Conservation (phyloP, 2,113 vertebrate genomes). For the Anguilla japonica region DNA sequence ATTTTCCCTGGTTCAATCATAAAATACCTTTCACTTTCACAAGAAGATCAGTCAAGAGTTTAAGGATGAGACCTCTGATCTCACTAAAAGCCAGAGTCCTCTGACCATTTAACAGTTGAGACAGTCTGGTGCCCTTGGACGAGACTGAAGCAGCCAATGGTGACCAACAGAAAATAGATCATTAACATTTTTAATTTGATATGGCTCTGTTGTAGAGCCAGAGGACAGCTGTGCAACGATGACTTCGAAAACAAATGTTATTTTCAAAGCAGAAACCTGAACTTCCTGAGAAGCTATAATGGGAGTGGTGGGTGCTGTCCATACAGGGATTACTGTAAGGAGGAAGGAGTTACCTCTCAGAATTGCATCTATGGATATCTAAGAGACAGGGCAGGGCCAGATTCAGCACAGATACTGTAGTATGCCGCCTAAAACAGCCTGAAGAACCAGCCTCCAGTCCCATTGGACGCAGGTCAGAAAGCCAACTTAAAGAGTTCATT, state of each 20-base stretch:
- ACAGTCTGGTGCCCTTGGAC: neutral
- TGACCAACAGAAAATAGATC: neutral
- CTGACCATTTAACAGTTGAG: neutral
- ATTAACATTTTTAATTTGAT: no score
- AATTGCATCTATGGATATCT: no score
- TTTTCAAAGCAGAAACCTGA: conserved; percentile 14
- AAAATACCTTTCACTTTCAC: neutral
- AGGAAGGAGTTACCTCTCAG: no score
- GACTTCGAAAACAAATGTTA: no score
- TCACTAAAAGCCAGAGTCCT: neutral
- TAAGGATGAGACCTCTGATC: neutral
- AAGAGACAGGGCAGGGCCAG: neutral
- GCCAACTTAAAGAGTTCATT: neutral
- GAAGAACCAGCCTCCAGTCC: neutral
- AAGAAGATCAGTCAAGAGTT: neutral
- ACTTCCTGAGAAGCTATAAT: neutral
- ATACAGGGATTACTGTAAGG: no score
- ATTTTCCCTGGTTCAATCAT: no score
- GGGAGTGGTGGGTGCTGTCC: neutral
- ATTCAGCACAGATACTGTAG: no score
- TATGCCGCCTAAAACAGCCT: neutral
- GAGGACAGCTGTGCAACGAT: no score
- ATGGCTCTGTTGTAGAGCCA: no score
- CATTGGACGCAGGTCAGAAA: neutral
- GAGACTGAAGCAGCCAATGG: neutral